Conservation (phyloP, 1,140 invertebrate genomes). For the Ruditapes philippinarum region DNA sequence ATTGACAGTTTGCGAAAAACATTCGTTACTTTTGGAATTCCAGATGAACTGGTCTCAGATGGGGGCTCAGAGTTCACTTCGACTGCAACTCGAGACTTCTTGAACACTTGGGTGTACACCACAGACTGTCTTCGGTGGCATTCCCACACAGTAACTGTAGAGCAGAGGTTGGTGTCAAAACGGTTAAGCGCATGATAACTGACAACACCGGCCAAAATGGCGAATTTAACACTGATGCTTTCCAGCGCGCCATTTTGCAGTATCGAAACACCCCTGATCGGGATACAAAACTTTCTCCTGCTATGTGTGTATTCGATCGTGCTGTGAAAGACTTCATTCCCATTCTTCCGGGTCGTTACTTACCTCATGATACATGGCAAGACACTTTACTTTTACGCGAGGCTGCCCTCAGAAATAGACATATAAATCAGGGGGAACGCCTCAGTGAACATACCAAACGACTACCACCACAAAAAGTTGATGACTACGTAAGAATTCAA, state of each 20-base stretch:
- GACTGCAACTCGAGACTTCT: slow-evolving; percentile 43
- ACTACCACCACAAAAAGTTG: slow-evolving; percentile 65
- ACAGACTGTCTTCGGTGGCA: slow-evolving; percentile 69
- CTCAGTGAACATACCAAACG: slow-evolving; percentile 69
- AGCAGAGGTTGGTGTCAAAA: slow-evolving; percentile 71
- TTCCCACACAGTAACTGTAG: slow-evolving; percentile 69
- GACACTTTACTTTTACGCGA: slow-evolving; percentile 43
- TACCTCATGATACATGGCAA: slow-evolving; percentile 64
- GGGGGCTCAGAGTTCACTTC: slow-evolving; percentile 69
- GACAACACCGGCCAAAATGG: slow-evolving; percentile 52
- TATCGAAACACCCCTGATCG: slow-evolving; percentile 69
- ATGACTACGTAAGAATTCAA: slow-evolving; percentile 62
- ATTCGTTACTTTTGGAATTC: slow-evolving; percentile 67
- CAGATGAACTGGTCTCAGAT: slow-evolving; percentile 65
- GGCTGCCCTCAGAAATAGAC: slow-evolving; percentile 67
- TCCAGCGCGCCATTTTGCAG: slow-evolving; percentile 68
- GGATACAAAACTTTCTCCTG: slow-evolving; percentile 62
- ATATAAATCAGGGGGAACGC: slow-evolving; percentile 59
- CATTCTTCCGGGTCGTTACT: slow-evolving; percentile 63
- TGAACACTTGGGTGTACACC: slow-evolving; percentile 65
- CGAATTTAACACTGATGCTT: slow-evolving; percentile 56
- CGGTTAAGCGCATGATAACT: slow-evolving; percentile 66
- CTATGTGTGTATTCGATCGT: slow-evolving; percentile 51
- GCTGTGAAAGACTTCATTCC: slow-evolving; percentile 55
- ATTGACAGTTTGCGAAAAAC: slow-evolving; percentile 49